A percentile compares a stretch with the other conserved stretches of the same genome.
These are phyloP conservation scores for Rhinoptilus africanus DNA, from an alignment of 2,113 vertebrate species.

Conservation along the genomic window DNA sequence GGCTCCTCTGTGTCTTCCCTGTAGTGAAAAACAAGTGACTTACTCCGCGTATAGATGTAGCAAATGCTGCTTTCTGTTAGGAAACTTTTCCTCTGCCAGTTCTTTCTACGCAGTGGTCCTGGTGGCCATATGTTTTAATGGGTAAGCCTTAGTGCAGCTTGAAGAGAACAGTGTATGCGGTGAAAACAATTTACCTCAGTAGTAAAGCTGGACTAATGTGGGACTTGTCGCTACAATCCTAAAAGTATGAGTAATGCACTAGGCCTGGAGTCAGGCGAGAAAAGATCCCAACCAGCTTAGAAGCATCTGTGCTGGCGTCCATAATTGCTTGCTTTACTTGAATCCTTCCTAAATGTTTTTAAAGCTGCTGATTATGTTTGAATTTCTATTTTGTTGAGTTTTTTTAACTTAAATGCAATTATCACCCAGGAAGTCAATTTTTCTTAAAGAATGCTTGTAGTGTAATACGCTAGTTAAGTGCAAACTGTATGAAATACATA, in stretches of 20 bases:
- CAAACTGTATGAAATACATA: not conserved
- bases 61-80: not conserved
- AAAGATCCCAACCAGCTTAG: not conserved
- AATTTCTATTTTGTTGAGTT: not conserved
- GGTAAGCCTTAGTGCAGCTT: not conserved
- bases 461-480: not conserved
- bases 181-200: not conserved
- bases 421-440: not conserved
- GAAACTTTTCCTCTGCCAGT: not conserved
- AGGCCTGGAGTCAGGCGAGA: not conserved
- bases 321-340: not conserved
- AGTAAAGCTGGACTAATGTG: not conserved
- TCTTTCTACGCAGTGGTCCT: not conserved
- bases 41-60: not conserved
- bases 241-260: not conserved
- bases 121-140: not conserved
- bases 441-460: not conserved
- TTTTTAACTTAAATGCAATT: not conserved
- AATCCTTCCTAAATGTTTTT: not conserved
- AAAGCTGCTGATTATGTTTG: not conserved
- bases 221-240: not conserved
- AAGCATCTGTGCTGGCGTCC: not conserved
- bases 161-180: not conserved
- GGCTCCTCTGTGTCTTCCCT: not conserved
- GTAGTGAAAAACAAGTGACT: not conserved